Evolutionary conservation across 2,888 invertebrate genomes (phyloP).

Genomic region (Nycteola revayana): DNA sequence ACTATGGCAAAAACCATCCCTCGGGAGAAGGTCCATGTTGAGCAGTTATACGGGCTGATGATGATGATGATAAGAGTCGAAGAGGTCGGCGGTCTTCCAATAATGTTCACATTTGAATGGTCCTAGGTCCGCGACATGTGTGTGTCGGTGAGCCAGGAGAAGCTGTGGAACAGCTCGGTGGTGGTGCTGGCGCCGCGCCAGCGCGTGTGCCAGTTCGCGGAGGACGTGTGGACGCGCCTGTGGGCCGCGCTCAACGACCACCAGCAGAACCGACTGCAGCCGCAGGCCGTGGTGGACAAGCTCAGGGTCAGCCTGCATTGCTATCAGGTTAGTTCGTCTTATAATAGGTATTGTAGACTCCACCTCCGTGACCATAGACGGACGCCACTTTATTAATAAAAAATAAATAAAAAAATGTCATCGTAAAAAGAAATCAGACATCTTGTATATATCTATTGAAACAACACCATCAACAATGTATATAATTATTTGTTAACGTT

Average conservation of each 20-base stretch:
- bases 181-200: conserved; percentile 93
- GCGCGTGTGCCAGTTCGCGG: conserved; percentile 90
- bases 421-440: no score
- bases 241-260: conserved; percentile 86
- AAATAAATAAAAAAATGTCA: no score
- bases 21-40: no score
- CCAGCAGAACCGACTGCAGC: conserved; percentile 76
- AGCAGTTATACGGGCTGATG: no score
- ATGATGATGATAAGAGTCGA: no score
- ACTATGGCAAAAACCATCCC: no score
- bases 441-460: no score
- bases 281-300: conserved; percentile 88
- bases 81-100: not conserved
- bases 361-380: no score
- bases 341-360: no score
- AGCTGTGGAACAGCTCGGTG: conserved; percentile 90
- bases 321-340: conserved; percentile 83
- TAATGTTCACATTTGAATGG: not conserved
- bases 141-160: conserved; percentile 87
- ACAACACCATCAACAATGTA: no score
- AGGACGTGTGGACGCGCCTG: conserved; percentile 91
- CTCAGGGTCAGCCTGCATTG: conserved; percentile 90
- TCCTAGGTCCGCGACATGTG: conserved; percentile 69
- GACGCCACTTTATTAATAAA: no score
- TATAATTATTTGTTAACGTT: no score